phyloP scores from a whole-genome alignment of 2,797 vertebrate genomes.

The Aeoliscus strigatus region DNA sequence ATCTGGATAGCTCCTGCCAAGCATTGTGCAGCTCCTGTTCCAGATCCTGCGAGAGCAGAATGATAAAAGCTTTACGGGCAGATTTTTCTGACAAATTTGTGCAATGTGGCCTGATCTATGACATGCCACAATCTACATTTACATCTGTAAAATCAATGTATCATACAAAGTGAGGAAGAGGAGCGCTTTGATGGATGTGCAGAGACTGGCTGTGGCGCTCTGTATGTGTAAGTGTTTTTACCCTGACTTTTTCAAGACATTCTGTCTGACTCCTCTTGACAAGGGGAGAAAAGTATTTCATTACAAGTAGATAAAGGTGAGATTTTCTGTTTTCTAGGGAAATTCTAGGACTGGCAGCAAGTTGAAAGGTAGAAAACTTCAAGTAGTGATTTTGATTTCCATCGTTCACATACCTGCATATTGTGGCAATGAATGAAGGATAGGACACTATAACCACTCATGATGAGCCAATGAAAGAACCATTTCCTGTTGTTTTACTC shows the following conservation, averaged over 20 bases:
- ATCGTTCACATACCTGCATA: slow-evolving; percentile 1
- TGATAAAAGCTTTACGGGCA: slow-evolving; percentile 10
- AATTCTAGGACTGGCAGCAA: slow-evolving; percentile 5
- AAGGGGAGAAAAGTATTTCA: slow-evolving; percentile 28
- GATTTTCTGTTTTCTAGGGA: slow-evolving; percentile 9
- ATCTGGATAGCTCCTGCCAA: slow-evolving; percentile 44
- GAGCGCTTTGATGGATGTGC: slow-evolving; percentile 60
- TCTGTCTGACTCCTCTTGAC: slow-evolving; percentile 44
- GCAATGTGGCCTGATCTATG: slow-evolving; percentile 30
- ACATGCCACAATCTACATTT: slow-evolving; percentile 28
- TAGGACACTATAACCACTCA: too few species aligned
- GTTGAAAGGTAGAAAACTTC: slow-evolving; percentile 3
- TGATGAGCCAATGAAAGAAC: too few species aligned
- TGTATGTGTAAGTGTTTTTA: slow-evolving; percentile 54
- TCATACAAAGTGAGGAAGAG: slow-evolving; percentile 42
- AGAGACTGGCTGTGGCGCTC: slow-evolving; percentile 41
- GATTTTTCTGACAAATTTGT: slow-evolving; percentile 26
- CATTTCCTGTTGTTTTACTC: too few species aligned
- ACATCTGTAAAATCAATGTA: slow-evolving; percentile 44
- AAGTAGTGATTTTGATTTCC: slow-evolving; percentile 11
- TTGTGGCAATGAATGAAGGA: slow-evolving; percentile 8
- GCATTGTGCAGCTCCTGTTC: slow-evolving; percentile 54
- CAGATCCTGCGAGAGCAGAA: slow-evolving; percentile 52
- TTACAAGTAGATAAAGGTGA: slow-evolving; percentile 23
- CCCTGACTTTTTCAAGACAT: slow-evolving; percentile 60